A percentile compares a stretch with the other conserved stretches of the same genome.
Conservation (phyloP, 2,797 vertebrate genomes). For the Stomatorhinus walkeri region DNA sequence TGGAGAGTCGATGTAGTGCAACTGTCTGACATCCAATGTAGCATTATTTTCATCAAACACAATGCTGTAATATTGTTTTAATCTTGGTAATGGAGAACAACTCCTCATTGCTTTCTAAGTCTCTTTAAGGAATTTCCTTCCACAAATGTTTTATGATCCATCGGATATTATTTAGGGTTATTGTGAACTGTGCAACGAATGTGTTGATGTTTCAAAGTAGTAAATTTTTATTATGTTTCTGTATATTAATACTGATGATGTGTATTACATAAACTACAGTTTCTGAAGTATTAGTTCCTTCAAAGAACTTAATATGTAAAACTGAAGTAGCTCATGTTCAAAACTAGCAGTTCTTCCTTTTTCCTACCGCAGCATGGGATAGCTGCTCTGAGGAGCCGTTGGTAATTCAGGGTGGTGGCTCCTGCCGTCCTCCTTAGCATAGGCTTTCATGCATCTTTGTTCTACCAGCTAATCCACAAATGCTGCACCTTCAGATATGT, state of each 20-base stretch:
- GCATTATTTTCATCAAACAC: neutral
- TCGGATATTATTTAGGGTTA: neutral
- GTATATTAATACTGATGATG: neutral
- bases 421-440: neutral
- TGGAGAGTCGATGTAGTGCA: neutral
- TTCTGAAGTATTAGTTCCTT: neutral
- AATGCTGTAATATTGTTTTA: neutral
- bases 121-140: neutral
- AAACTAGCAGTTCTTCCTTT: neutral
- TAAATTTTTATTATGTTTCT: neutral
- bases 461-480: neutral
- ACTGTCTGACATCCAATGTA: neutral
- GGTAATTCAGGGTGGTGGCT: neutral
- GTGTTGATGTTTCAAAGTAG: neutral
- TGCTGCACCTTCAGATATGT: neutral
- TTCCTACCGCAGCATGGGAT: neutral
- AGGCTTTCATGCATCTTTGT: neutral
- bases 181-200: neutral
- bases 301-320: neutral
- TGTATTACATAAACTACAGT: neutral
- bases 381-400: neutral
- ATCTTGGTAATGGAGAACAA: neutral
- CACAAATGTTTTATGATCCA: neutral
- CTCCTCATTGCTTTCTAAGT: neutral
- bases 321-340: neutral